phyloP scores from a whole-genome alignment of 2,113 vertebrate species.

The Cinclus cinclus region DNA sequence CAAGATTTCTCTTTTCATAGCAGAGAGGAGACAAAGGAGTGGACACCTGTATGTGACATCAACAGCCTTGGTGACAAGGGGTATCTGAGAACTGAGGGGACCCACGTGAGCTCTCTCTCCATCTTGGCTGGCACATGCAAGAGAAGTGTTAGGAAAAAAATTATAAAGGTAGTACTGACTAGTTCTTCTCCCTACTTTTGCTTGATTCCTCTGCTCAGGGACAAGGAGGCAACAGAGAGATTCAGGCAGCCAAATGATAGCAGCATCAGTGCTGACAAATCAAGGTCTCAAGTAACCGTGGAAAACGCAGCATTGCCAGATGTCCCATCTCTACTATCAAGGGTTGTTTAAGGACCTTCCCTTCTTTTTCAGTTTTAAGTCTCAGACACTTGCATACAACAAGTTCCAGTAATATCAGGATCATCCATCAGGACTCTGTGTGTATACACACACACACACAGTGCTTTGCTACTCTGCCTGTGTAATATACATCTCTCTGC shows the following conservation, averaged over 20 bases:
- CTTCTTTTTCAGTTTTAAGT: not conserved
- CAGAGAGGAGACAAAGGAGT: not conserved
- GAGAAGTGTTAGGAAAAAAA: not conserved
- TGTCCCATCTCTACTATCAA: not conserved
- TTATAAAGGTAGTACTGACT: not conserved
- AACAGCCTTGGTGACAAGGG: not conserved
- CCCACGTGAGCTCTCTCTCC: not conserved
- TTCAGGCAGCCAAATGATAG: not conserved
- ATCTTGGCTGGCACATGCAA: not conserved
- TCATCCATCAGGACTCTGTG: not conserved
- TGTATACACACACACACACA: accelerated
- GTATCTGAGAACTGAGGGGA: not conserved
- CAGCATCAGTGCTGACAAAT: not conserved
- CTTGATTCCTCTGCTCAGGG: not conserved
- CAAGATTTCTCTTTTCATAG: not conserved
- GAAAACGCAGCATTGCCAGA: not conserved
- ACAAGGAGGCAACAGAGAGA: not conserved
- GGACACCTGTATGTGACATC: not conserved
- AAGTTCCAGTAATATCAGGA: not conserved
- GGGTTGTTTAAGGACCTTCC: not conserved
- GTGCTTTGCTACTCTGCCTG: not conserved
- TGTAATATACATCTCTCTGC: not conserved
- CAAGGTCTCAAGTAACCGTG: not conserved
- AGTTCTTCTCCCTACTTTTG: not conserved
- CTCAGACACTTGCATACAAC: not conserved